Base-by-base conservation (phyloP, 2,113 vertebrate genomes). In the Caretta caretta region DNA sequence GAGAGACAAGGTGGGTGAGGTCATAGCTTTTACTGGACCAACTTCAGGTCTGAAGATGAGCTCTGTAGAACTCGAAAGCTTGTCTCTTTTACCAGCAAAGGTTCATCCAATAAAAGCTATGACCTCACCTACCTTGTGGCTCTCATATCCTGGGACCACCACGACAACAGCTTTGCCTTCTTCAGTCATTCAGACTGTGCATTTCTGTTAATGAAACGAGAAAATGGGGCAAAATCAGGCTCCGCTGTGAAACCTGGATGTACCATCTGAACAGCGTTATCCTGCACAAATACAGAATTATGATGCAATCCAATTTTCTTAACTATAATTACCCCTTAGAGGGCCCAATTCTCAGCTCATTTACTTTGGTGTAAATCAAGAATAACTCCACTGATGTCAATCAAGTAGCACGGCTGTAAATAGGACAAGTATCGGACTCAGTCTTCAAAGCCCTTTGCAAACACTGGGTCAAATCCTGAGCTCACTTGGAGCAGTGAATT, bases 211-310 rank as follows among this genome's bases (percentile, higher is more conserved):
- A 0, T 8, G 57, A 54, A 50, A 69, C 85, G 72, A 6, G 84
- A 42, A 80, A 88, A 72, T 29, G 78, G 25, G n/a, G 65, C 12
- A 29, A 62, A 51, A 14, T 88, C 46, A 42, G n/a, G 86, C 80
- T 35, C 22, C 59, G 80, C 17, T 2, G 1, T 90, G 78, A 42
- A 69, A 20, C 16, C 54, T 46, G 42, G 51, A 9, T 29, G 0
- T 10, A 8, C 46, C 57, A 0, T 0, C 0, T 46, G 29, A 49
- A 11, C 20, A 0, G 0, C 1, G 0, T 9, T 80, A 46, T 14
- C 38, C 76, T 72, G 49, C 31, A 13, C 59, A 83, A 17, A 0
- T n/a, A 62, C 85, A 29, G 65, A 46, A 65, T 16, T 9, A 51
- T 4, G 10, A 42, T 48, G 1, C 2, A 2, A 9, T 1, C 12